These are phyloP conservation scores for Pipistrellus kuhlii DNA, from an alignment of 2,797 vertebrate genomes.

Conservation along the genomic window DNA sequence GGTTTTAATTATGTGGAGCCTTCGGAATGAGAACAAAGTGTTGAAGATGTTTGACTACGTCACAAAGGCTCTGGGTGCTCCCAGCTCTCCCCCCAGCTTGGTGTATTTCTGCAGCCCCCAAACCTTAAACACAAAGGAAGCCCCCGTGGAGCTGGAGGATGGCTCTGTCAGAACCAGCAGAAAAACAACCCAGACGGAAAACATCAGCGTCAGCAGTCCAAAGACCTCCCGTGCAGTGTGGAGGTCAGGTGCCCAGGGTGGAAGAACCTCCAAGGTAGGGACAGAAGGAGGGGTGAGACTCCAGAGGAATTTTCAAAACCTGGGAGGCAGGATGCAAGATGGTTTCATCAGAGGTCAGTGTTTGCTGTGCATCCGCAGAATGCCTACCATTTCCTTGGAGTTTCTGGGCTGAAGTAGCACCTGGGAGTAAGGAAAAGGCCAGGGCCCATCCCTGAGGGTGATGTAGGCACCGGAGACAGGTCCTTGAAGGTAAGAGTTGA, in stretches of 20 bases:
- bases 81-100: neutral
- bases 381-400: neutral
- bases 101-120: constrained; percentile 61
- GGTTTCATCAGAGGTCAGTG: neutral
- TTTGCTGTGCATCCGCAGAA: neutral
- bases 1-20: constrained; percentile 72
- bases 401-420: neutral
- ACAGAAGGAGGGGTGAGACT: neutral
- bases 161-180: neutral
- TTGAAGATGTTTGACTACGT: constrained; percentile 59
- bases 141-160: neutral
- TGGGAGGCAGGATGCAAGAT: neutral
- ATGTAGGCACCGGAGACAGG: neutral
- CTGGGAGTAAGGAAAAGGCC: neutral
- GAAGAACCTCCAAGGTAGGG: neutral
- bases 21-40: constrained; percentile 66
- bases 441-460: neutral
- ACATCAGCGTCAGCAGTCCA: neutral
- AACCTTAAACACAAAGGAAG: constrained; percentile 22
- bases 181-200: neutral
- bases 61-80: neutral
- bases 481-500: neutral
- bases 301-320: neutral
- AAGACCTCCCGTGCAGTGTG: neutral
- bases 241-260: neutral